These are phyloP conservation scores for Cossypha dichroa DNA, from an alignment of 2,797 vertebrate genomes.

Conservation along the genomic window DNA sequence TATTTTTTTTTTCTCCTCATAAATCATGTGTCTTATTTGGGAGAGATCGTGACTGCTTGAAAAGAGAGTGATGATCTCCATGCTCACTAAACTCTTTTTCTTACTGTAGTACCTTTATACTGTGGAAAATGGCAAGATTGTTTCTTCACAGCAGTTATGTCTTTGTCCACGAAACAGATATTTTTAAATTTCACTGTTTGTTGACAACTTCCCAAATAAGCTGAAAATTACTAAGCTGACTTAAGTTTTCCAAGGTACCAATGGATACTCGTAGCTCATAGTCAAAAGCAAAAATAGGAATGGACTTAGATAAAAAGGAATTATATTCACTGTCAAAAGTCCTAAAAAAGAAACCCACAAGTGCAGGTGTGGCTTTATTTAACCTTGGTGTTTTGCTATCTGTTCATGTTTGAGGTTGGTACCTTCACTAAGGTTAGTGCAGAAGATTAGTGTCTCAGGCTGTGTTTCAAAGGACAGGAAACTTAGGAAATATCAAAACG, in stretches of 20 bases:
- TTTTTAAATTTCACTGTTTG: background rate
- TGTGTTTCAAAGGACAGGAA: background rate
- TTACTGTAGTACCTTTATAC: background rate
- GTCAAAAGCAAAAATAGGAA: background rate
- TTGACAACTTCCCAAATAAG: background rate
- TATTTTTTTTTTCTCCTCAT: background rate
- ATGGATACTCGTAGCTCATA: background rate
- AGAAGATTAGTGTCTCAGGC: background rate
- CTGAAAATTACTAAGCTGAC: background rate
- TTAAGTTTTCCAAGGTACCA: background rate
- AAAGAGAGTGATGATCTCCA: background rate
- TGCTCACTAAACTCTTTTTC: background rate
- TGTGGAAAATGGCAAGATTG: background rate
- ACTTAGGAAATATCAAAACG: background rate
- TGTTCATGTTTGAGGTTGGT: background rate
- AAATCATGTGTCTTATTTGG: background rate
- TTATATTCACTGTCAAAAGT: background rate
- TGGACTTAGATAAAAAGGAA: background rate
- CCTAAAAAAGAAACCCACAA: background rate
- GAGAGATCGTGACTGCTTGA: background rate
- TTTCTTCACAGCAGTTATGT: background rate
- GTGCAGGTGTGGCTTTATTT: background rate
- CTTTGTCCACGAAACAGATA: background rate
- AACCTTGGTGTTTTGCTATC: background rate
- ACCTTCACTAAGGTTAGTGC: background rate